Evolutionary conservation across 2,797 vertebrate genomes (phyloP), one percentile per base, ranked within the genome.

Genomic region (Argentina silus): DNA sequence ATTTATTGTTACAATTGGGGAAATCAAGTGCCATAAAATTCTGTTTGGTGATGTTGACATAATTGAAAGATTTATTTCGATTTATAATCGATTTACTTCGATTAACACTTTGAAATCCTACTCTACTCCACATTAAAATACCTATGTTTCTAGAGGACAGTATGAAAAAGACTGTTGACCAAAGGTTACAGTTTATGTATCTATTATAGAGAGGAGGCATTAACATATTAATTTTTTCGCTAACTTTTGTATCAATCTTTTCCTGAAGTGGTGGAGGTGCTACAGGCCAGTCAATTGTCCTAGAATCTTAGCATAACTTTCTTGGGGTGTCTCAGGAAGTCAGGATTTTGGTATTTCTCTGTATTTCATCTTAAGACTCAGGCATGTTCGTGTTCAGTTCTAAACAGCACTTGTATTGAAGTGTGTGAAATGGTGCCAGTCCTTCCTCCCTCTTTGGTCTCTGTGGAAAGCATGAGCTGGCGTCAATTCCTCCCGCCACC

Each of bases 401-500:
- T 69, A 63, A 73, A 67, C 86, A 82, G 67, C 71, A 9, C 79
- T 81, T 64, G 74, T 75, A 75, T 75, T 79, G 84, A 87, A 80
- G 80, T 87, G 84, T 88, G 87, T 87, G 90, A 93, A 94, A 93
- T 89, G 82, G 85, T 93, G 93, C 94, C 93, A 94, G 91, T 86
- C 90, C 87, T 85, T 81, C 87, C 87, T 90, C 85, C 87, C 70
- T 14, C 62, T 90, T 77, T 75, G 78, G 88, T 91, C 92, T 92
- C 93, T 85, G 87, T 81, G 90, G 92, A 92, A 87, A 87, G 91
- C 86, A 60, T 60, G 89, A 90, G 88, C 87, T 94, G 93, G 92
- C 92, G 82, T 92, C 86, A 81, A 86, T 86, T 85, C 84, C 86
- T 89, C 86, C 82, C 73, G 83, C 90, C 90, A 90, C 87, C 88